Percentiles rank a stretch among this genome's conserved stretches.
Conservation (phyloP, 2,113 vertebrate genomes). For the Oreochromis tanganicae region DNA sequence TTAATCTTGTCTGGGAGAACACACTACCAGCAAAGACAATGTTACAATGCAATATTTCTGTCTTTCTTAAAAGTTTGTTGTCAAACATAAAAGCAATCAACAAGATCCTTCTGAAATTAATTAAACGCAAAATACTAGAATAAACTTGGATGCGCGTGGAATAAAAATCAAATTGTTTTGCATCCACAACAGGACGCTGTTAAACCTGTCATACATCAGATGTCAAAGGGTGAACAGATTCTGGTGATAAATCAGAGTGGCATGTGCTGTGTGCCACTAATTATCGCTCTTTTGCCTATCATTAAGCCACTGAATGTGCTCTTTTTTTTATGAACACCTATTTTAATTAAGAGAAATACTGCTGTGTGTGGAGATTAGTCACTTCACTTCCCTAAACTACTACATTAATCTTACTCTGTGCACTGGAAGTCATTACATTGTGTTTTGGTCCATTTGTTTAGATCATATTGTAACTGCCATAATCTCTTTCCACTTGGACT, state of each 20-base stretch:
- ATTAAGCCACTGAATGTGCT: slow-evolving; percentile 4
- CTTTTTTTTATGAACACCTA: neutral
- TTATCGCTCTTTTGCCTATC: slow-evolving; percentile 8
- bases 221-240: neutral
- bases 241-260: slow-evolving; percentile 2
- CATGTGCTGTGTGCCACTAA: slow-evolving; percentile 1
- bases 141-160: neutral
- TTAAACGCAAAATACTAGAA: neutral
- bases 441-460: slow-evolving; percentile 32
- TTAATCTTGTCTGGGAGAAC: accelerated
- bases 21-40: neutral
- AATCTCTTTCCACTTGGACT: neutral
- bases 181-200: neutral
- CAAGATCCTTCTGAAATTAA: neutral
- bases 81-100: neutral
- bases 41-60: neutral
- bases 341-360: slow-evolving; percentile 36
- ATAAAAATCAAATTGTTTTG: neutral
- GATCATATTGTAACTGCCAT: slow-evolving; percentile 18
- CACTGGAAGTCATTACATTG: neutral
- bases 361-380: slow-evolving; percentile 20
- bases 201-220: neutral
- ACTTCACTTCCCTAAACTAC: slow-evolving; percentile 2
- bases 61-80: neutral
- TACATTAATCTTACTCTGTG: slow-evolving; percentile 19